Evolutionary conservation across 2,113 vertebrate genomes (phyloP).

Genomic region (Ondatra zibethicus): DNA sequence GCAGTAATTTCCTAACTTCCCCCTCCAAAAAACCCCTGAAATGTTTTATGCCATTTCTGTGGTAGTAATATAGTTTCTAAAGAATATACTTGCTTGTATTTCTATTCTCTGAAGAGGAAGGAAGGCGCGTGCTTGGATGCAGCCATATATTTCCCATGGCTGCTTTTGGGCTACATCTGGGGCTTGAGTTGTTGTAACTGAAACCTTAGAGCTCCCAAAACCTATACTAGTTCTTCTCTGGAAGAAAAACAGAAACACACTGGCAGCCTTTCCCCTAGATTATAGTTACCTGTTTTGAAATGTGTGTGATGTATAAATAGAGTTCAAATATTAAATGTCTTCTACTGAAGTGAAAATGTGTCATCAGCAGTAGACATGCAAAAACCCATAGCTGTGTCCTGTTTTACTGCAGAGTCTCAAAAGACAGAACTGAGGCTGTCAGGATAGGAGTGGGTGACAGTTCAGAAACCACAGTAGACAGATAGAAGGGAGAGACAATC

Average conservation of each 20-base stretch:
- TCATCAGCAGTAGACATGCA: constrained; percentile 26
- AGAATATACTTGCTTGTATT: background rate
- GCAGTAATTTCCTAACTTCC: background rate
- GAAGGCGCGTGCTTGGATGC: background rate
- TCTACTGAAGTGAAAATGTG: constrained; percentile 21
- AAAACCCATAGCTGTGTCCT: background rate
- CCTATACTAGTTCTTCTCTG: background rate
- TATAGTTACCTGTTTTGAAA: constrained; percentile 53
- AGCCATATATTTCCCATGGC: background rate
- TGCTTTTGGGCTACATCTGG: background rate
- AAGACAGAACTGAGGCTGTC: background rate
- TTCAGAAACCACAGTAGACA: too few relatives aligned
- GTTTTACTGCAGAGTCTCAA: constrained; percentile 26
- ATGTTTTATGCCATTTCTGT: constrained; percentile 21
- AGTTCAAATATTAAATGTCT: constrained; percentile 44
- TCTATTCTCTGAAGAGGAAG: background rate
- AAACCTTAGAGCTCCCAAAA: background rate
- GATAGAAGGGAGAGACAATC: too few relatives aligned
- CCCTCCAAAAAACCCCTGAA: background rate
- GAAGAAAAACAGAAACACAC: background rate
- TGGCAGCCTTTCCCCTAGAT: background rate
- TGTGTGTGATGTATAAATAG: constrained; percentile 49
- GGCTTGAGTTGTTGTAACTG: background rate
- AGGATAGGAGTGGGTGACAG: background rate
- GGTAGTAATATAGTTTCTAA: background rate